Evolutionary conservation across 2,888 invertebrate species (phyloP).

Genomic region (Lithophane semibrunnea): DNA sequence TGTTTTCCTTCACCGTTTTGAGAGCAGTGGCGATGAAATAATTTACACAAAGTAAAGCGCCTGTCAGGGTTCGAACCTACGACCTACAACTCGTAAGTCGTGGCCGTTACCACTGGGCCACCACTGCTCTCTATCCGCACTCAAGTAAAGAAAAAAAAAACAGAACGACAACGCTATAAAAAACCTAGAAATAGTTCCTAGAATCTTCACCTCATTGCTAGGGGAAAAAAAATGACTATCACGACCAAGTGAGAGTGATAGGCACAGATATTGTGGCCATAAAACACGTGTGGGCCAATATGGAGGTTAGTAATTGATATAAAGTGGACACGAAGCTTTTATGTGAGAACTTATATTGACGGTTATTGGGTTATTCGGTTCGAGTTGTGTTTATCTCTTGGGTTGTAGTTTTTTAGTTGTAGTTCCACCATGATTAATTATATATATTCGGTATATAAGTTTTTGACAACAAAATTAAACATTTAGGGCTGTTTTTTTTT

Average conservation of each 20-base stretch:
- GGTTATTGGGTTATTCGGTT: background rate
- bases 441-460: background rate
- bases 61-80: too few species aligned
- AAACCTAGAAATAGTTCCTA: background rate
- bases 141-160: background rate
- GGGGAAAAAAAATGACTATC: constrained; percentile 46
- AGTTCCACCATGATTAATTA: background rate
- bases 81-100: too few species aligned
- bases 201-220: background rate
- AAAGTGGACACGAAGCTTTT: constrained; percentile 18
- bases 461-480: background rate
- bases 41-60: too few species aligned
- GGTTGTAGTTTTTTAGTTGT: background rate
- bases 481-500: background rate
- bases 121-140: background rate
- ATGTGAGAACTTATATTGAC: constrained; percentile 5
- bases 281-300: constrained; percentile 41
- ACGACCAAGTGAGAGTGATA: constrained; percentile 49
- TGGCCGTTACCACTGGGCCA: too few species aligned
- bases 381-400: background rate
- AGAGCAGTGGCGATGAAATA: too few species aligned
- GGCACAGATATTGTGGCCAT: constrained; percentile 56
- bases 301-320: constrained; percentile 16
- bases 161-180: background rate
- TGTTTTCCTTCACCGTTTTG: too few species aligned